Evolutionary conservation across 1,140 invertebrate species (phyloP).

Genomic region (Chionoecetes opilio): DNA sequence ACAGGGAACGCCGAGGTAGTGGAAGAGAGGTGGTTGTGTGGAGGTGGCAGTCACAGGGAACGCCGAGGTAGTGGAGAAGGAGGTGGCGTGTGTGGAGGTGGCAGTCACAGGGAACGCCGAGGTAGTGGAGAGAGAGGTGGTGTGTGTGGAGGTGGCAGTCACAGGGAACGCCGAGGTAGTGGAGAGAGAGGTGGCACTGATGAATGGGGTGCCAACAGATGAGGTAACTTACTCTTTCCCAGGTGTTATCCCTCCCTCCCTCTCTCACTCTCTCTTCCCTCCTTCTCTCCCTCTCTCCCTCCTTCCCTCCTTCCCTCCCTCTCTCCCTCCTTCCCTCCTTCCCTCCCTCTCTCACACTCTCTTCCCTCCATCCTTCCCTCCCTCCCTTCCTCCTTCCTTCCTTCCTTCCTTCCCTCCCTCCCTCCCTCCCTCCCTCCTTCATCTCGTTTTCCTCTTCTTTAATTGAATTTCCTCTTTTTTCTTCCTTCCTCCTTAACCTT

Average conservation of each 20-base stretch:
- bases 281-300: background rate
- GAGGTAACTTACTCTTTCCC: background rate
- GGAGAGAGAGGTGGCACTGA: constrained; percentile 16
- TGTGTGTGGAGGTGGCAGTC: background rate
- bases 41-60: no score
- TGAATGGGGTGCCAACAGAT: constrained; percentile 56
- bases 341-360: background rate
- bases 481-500: no score
- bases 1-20: no score
- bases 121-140: no score
- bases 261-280: background rate
- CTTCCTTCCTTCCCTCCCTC: background rate
- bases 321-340: background rate
- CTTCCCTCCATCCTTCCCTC: background rate
- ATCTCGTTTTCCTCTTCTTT: no score
- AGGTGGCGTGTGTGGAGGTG: no score
- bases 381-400: background rate
- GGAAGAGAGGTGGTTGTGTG: no score
- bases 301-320: background rate
- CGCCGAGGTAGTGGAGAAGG: no score
- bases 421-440: background rate
- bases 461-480: no score
- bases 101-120: no score
- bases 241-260: background rate
- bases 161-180: background rate